These are phyloP conservation scores for Eubasilissa regina DNA, from an alignment of 1,140 invertebrate species.

Conservation along the genomic window DNA sequence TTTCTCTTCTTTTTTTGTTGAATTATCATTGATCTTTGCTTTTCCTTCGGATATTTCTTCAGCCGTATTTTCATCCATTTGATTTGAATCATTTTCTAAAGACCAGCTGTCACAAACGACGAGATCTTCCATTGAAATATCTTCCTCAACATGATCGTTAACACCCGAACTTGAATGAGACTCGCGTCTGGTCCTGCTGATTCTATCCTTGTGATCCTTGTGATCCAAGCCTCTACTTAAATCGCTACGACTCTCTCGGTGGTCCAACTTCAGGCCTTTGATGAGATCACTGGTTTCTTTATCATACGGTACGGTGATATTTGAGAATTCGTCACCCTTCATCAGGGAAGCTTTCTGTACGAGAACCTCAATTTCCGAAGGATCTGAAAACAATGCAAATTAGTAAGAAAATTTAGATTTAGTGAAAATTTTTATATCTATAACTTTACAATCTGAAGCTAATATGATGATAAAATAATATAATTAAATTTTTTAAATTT, in stretches of 20 bases:
- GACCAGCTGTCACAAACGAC: slow-evolving; percentile 71
- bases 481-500: no score
- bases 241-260: slow-evolving; percentile 57
- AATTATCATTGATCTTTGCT: background rate
- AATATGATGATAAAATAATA: no score
- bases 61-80: slow-evolving; percentile 5
- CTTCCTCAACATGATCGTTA: slow-evolving; percentile 62
- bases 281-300: background rate
- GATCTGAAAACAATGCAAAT: background rate
- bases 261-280: background rate
- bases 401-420: no score
- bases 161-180: slow-evolving; percentile 47
- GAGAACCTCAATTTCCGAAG: slow-evolving; percentile 17
- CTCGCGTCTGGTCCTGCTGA: slow-evolving; percentile 44
- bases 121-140: slow-evolving; percentile 67
- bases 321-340: background rate
- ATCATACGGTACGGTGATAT: background rate
- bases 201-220: slow-evolving; percentile 8
- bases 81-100: slow-evolving; percentile 64
- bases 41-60: slow-evolving; percentile 14
- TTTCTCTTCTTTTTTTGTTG: background rate
- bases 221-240: background rate
- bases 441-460: no score
- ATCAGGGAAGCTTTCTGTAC: background rate
- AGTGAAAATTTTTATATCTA: no score